Evolutionary conservation across 1,140 invertebrate species (phyloP).

Genomic region (Zaprionus taronus): DNA sequence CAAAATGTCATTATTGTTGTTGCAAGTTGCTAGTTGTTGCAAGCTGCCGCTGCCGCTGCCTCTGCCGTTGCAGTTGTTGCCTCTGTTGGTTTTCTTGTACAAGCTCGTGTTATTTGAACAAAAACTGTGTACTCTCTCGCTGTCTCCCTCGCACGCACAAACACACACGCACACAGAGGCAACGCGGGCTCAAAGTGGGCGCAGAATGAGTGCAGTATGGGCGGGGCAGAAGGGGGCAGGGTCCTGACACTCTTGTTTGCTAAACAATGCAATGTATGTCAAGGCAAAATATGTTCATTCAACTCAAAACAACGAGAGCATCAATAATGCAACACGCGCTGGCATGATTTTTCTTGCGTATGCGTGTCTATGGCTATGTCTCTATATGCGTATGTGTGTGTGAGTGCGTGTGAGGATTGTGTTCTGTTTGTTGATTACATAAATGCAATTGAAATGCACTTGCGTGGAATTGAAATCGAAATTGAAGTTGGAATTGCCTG

Average conservation of each 20-base stretch:
- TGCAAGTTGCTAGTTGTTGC: slow-evolving; percentile 43
- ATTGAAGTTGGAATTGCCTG: slow-evolving; percentile 46
- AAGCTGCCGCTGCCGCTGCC: slow-evolving; percentile 16
- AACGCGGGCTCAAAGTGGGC: neutral
- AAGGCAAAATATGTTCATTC: slow-evolving; percentile 81
- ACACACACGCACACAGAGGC: neutral
- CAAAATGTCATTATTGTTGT: slow-evolving; percentile 76
- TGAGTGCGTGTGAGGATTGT: slow-evolving; percentile 11
- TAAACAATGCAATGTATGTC: slow-evolving; percentile 80
- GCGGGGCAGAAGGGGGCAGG: slow-evolving; percentile 15
- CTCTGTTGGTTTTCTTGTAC: slow-evolving; percentile 75
- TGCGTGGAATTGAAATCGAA: slow-evolving; percentile 56
- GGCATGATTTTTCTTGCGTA: slow-evolving; percentile 33
- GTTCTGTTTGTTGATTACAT: slow-evolving; percentile 68
- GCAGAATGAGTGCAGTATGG: slow-evolving; percentile 1
- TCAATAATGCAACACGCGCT: slow-evolving; percentile 68
- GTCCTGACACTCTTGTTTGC: slow-evolving; percentile 77
- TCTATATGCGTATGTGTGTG: neutral
- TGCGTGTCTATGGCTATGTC: slow-evolving; percentile 9
- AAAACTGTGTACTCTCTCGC: slow-evolving; percentile 52
- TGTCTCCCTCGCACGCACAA: neutral
- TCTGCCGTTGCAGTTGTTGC: slow-evolving; percentile 48
- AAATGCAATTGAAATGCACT: slow-evolving; percentile 73
- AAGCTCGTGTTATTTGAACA: slow-evolving; percentile 77
- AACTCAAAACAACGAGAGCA: slow-evolving; percentile 73